Conservation (phyloP, 2,797 vertebrate species). For the Onychomys arenicola region DNA sequence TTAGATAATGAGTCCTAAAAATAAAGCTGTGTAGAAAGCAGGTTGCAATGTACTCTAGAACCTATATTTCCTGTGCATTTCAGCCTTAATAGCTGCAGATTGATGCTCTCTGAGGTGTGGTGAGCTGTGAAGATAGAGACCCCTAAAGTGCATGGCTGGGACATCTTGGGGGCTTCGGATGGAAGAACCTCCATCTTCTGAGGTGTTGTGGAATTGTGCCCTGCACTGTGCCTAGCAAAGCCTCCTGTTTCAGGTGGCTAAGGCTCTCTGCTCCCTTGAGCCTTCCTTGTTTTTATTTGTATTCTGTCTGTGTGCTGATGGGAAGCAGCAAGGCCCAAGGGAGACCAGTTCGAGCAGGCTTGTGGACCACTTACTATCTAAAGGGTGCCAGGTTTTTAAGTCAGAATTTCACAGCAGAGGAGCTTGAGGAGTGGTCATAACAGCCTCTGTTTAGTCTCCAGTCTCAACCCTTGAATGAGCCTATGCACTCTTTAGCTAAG, state of each 20-base stretch:
- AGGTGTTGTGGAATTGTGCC: neutral
- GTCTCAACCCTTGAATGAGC: neutral
- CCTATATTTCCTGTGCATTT: constrained; percentile 6
- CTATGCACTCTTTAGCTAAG: neutral
- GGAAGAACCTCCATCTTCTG: neutral
- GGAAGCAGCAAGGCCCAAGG: neutral
- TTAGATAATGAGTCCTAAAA: constrained; percentile 54
- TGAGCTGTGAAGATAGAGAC: neutral
- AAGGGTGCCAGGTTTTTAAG: constrained; percentile 44
- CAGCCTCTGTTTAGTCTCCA: neutral
- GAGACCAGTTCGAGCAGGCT: neutral
- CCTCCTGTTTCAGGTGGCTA: neutral
- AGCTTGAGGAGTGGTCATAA: neutral
- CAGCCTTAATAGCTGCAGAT: constrained; percentile 29
- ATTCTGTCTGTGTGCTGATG: too few relatives aligned
- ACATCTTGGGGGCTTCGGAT: neutral
- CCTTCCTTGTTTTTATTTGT: neutral
- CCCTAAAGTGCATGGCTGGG: neutral
- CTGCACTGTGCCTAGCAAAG: neutral
- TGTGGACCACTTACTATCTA: neutral
- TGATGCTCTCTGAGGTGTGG: neutral
- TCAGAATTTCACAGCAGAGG: constrained; percentile 2
- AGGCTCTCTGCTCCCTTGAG: neutral
- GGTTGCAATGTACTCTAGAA: neutral
- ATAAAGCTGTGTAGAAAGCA: neutral